Conservation (phyloP, 2,113 vertebrate genomes). For the Corythoichthys intestinalis region DNA sequence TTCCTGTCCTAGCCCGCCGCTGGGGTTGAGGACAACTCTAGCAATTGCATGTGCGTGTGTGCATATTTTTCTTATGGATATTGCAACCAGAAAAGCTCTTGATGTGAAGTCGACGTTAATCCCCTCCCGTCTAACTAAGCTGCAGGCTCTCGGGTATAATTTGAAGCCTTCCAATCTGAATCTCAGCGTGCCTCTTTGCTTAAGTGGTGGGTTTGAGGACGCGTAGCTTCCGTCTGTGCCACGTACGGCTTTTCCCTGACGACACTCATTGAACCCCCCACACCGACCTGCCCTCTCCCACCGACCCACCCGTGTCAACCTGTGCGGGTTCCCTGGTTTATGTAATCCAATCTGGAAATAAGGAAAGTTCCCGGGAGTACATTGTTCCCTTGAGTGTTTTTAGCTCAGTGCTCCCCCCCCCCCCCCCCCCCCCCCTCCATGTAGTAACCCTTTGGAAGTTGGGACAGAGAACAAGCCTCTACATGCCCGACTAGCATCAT, state of each 20-base stretch:
- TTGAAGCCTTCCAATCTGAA: constrained; percentile 60
- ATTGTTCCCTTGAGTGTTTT: constrained; percentile 59
- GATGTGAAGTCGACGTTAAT: constrained; percentile 68
- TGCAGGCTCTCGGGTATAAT: constrained; percentile 64
- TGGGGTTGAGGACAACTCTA: constrained; percentile 37
- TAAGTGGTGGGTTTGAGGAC: constrained; percentile 56
- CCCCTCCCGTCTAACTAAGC: constrained; percentile 65
- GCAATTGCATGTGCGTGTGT: constrained; percentile 23
- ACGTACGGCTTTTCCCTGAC: constrained; percentile 50
- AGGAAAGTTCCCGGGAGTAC: constrained; percentile 49
- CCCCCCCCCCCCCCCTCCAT: too few relatives aligned
- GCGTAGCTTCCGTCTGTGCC: constrained; percentile 50
- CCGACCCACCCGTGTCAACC: neutral
- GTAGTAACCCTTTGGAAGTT: constrained; percentile 15
- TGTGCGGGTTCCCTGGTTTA: neutral
- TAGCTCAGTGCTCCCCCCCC: constrained; percentile 16
- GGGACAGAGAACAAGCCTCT: constrained; percentile 33
- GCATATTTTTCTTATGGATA: constrained; percentile 43
- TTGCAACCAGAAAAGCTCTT: constrained; percentile 52
- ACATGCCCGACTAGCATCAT: constrained; percentile 17
- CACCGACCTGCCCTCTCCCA: neutral
- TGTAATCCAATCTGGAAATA: constrained; percentile 51
- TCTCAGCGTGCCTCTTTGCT: constrained; percentile 48
- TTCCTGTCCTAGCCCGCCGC: constrained; percentile 28
- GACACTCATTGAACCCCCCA: constrained; percentile 47